phyloP scores from a whole-genome alignment of 1,140 invertebrate genomes.

The Panonychus citri region DNA sequence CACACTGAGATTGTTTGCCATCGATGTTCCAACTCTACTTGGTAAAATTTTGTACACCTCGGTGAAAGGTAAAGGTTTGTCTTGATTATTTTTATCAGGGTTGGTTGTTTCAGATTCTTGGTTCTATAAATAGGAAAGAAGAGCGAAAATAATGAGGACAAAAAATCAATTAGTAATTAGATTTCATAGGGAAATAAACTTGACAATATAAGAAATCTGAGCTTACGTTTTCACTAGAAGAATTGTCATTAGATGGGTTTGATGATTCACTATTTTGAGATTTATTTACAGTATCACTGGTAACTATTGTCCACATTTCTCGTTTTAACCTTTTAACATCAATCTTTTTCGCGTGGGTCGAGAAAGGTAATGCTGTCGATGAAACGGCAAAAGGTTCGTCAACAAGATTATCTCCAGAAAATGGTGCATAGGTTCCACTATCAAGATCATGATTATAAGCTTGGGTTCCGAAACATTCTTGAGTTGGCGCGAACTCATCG shows the following conservation, averaged over 20 bases:
- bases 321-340: conserved; percentile 51
- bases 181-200: too few relatives aligned
- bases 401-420: conserved; percentile 30
- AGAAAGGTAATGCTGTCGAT: conserved; percentile 43
- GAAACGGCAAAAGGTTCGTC: conserved; percentile 32
- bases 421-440: neutral
- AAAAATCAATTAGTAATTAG: too few relatives aligned
- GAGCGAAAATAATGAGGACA: neutral
- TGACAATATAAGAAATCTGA: too few relatives aligned
- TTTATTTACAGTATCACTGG: neutral
- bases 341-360: conserved; percentile 47
- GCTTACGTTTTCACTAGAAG: neutral
- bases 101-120: neutral
- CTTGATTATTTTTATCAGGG: neutral
- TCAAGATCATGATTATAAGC: neutral
- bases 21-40: conserved; percentile 30
- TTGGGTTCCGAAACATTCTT: neutral
- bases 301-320: conserved; percentile 37
- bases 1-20: conserved; percentile 42
- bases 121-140: neutral
- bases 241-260: neutral
- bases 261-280: neutral
- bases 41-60: conserved; percentile 34
- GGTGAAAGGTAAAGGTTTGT: conserved; percentile 22
- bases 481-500: conserved; percentile 7